phyloP scores from a whole-genome alignment of 2,888 invertebrate genomes.

The Drosophila gaucha region DNA sequence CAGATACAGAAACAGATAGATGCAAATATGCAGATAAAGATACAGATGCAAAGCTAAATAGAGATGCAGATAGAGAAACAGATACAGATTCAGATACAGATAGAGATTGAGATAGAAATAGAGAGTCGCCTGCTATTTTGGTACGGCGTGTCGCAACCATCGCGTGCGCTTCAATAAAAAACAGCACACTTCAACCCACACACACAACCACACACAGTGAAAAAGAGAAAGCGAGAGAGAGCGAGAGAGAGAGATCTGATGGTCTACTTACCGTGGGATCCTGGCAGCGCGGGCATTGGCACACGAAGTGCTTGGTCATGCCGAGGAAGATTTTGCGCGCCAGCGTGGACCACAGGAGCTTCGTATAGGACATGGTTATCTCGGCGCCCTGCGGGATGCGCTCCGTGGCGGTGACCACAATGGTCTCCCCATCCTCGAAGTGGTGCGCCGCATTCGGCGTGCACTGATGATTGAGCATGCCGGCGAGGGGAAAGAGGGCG shows the following conservation, averaged over 20 bases:
- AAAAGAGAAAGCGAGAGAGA: background rate
- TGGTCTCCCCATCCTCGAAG: constrained; percentile 87
- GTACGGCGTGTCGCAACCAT: constrained; percentile 15
- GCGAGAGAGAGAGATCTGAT: background rate
- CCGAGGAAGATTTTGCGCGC: constrained; percentile 88
- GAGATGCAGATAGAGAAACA: background rate
- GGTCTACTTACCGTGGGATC: constrained; percentile 88
- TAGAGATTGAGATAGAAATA: background rate
- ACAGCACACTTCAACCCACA: background rate
- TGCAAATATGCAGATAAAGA: too few species aligned
- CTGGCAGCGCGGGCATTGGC: constrained; percentile 88
- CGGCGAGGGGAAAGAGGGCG: constrained; percentile 88
- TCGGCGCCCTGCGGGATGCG: constrained; percentile 88
- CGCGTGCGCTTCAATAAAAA: background rate
- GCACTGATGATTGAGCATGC: constrained; percentile 90
- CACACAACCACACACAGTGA: background rate
- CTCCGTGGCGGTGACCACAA: constrained; percentile 87
- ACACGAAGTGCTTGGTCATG: constrained; percentile 88
- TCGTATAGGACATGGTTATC: constrained; percentile 89
- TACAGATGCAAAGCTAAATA: background rate
- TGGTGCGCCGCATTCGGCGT: constrained; percentile 90
- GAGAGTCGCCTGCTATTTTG: constrained; percentile 33
- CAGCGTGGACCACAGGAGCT: constrained; percentile 89
- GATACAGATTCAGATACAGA: background rate
- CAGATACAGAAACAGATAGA: too few species aligned